Evolutionary conservation across 2,888 invertebrate species (phyloP).

Genomic region (Phaedon cochleariae): DNA sequence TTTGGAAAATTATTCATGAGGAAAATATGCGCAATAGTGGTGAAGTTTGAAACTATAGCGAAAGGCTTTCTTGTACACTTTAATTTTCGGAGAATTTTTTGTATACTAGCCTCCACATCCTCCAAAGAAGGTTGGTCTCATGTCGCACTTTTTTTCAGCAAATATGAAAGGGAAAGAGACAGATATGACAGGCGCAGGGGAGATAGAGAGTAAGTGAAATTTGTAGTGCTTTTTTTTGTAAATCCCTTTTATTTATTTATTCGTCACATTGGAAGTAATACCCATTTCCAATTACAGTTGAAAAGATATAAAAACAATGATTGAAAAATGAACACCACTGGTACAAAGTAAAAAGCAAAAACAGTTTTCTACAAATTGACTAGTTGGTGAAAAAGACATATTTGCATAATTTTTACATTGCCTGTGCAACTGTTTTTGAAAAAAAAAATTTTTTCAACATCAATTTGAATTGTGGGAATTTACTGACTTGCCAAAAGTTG

Average conservation of each 20-base stretch:
- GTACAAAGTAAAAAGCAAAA: too few species aligned
- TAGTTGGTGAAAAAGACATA: too few species aligned
- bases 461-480: too few species aligned
- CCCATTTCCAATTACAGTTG: too few species aligned
- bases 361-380: too few species aligned
- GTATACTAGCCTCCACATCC: neutral
- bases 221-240: neutral
- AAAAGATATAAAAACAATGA: too few species aligned
- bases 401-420: too few species aligned
- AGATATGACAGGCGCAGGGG: constrained; percentile 49
- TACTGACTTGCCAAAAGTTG: too few species aligned
- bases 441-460: too few species aligned
- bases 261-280: too few species aligned
- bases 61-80: constrained; percentile 45
- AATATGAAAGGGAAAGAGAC: constrained; percentile 46
- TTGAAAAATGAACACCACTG: too few species aligned
- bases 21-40: constrained; percentile 39
- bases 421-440: too few species aligned
- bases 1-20: constrained; percentile 35
- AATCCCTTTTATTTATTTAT: constrained; percentile 12
- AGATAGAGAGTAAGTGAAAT: constrained; percentile 53
- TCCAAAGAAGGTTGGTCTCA: neutral
- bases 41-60: constrained; percentile 33
- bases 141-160: neutral
- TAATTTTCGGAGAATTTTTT: neutral